phyloP scores from a whole-genome alignment of 2,797 vertebrate species.

The Rhinatrema bivittatum region DNA sequence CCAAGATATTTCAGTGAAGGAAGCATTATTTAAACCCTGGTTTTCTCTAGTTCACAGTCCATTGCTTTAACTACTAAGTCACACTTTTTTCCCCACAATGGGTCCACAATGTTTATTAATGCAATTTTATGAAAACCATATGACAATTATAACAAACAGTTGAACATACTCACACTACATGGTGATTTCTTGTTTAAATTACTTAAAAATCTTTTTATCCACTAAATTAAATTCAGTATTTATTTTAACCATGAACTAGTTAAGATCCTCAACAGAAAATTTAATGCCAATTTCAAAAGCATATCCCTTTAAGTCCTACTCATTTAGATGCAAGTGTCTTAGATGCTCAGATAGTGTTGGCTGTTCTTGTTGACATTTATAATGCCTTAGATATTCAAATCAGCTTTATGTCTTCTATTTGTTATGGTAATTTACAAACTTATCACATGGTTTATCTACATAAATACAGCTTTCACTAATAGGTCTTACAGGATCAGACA shows the following conservation, averaged over 20 bases:
- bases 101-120: no score
- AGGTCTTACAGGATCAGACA: slow-evolving; percentile 41
- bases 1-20: no score
- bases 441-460: slow-evolving; percentile 51
- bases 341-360: slow-evolving; percentile 43
- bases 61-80: no score
- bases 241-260: slow-evolving; percentile 47
- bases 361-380: slow-evolving; percentile 54
- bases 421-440: slow-evolving; percentile 52
- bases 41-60: no score
- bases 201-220: slow-evolving; percentile 29
- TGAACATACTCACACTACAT: slow-evolving; percentile 30
- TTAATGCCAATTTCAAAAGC: slow-evolving; percentile 46
- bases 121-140: slow-evolving; percentile 30
- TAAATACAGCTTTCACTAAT: slow-evolving; percentile 51
- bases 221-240: slow-evolving; percentile 33
- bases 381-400: slow-evolving; percentile 62
- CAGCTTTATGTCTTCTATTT: slow-evolving; percentile 50
- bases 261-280: slow-evolving; percentile 37
- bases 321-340: slow-evolving; percentile 50
- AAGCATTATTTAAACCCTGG: no score
- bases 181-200: slow-evolving; percentile 34
- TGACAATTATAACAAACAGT: slow-evolving; percentile 24
- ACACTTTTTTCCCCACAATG: no score
- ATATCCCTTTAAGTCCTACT: slow-evolving; percentile 43